Evolutionary conservation across 2,113 vertebrate species (phyloP).

Genomic region (Tragelaphus scriptus): DNA sequence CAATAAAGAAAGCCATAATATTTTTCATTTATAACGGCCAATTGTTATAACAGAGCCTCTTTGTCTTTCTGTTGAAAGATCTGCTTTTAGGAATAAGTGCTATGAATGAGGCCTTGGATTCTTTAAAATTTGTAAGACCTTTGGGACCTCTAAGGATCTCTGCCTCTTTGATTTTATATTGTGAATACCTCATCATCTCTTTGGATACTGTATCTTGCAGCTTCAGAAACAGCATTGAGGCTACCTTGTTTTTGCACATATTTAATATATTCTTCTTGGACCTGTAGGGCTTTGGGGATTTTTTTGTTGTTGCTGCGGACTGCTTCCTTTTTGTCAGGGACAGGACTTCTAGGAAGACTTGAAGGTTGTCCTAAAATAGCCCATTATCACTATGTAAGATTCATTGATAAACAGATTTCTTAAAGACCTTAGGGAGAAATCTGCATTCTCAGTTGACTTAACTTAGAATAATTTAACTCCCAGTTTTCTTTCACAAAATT

Average conservation of each 20-base stretch:
- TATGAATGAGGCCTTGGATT: background rate
- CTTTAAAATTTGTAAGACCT: background rate
- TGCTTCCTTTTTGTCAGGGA: background rate
- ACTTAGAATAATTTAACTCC: constrained; percentile 11
- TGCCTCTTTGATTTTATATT: background rate
- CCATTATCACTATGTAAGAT: background rate
- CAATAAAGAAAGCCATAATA: background rate
- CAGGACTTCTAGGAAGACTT: background rate
- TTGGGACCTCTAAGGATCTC: background rate
- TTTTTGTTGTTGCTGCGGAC: background rate
- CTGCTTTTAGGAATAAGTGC: background rate
- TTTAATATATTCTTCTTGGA: background rate
- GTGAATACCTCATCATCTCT: background rate
- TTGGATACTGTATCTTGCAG: background rate
- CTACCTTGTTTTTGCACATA: background rate
- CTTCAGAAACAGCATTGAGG: background rate
- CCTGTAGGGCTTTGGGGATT: background rate
- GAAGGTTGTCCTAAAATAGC: background rate
- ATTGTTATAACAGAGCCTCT: background rate
- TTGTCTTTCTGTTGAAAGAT: background rate
- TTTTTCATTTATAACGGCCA: background rate
- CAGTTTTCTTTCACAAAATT: constrained; percentile 31
- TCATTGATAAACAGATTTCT: constrained; percentile 12
- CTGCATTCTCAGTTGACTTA: constrained; percentile 4
- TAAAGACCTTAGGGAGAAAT: background rate